Base-by-base conservation (phyloP, 2,113 vertebrate genomes). In the Ctenomys sociabilis region DNA sequence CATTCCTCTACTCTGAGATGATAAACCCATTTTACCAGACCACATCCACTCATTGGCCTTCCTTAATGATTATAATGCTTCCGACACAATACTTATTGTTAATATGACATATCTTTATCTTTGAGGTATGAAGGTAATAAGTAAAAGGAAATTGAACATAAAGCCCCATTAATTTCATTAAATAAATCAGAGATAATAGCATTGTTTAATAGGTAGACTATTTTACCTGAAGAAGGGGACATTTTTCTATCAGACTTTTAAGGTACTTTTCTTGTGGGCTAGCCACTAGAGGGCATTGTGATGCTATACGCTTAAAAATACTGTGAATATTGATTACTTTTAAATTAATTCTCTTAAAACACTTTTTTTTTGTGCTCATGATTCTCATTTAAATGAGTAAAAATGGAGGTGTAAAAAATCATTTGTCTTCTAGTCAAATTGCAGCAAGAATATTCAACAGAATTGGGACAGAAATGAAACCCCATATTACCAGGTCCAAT, bases 241-340 rank as follows among this genome's bases (percentile, higher is more conserved):
- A 88, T 87, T 89, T 95, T 96, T 93, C 49, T 82, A 16, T 77
- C 57, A 16, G 28, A 68, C 43, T 95, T 93, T 81, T 80, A n/a
- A 89, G 63, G 21, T 30, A 57, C 35, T 84, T 81, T 81, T 77
- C 95, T 75, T 88, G 43, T 84, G 73, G 73, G 68, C 78, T 85
- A 66, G 10, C 97, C 97, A 97, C 97, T 97, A 98, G 97, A 97
- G 97, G 97, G 97, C 97, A 93, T 97, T 96, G 70, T 93, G 95
- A 94, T 66, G 95, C 97, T 97, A 95, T 95, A 95, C 75, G 88
- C 96, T 75, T 86, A 84, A 88, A 83, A 85, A 78, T 52, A 93
- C 37, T 91, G 93, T 35, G 52, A 63, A 1, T 95, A 97, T 97
- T 97, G 93, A 97, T 97, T 85, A 98, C 5, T 91, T 28, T 92